Evolutionary conservation across 2,888 invertebrate genomes (phyloP).

Genomic region (Pherbina coryleti): DNA sequence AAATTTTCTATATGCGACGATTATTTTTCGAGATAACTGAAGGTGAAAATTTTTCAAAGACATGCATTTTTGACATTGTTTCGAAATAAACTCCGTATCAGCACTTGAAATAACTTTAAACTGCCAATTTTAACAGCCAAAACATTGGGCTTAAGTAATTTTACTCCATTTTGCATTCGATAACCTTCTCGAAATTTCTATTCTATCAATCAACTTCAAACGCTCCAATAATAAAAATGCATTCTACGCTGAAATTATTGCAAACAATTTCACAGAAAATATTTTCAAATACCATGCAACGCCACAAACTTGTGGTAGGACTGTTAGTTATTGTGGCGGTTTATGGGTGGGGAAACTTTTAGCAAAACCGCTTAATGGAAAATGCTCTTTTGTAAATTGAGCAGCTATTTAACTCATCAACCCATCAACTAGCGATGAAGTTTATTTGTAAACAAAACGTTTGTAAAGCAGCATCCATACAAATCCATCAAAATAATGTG

Average conservation of each 20-base stretch:
- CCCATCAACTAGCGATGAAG: conserved; percentile 13
- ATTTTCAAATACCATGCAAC: not conserved
- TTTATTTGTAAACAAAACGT: conserved; percentile 11
- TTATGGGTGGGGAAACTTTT: not conserved
- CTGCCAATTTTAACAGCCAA: too few species aligned
- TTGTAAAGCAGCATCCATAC: not conserved
- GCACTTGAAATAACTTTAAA: too few species aligned
- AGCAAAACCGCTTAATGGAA: conserved; percentile 25
- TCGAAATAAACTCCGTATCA: too few species aligned
- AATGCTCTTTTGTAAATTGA: conserved; percentile 10
- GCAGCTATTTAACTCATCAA: conserved; percentile 17
- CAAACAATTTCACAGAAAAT: not conserved
- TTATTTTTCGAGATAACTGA: too few species aligned
- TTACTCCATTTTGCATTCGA: too few species aligned
- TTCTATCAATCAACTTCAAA: too few species aligned
- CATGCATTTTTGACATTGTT: too few species aligned
- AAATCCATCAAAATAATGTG: not conserved
- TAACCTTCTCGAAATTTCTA: too few species aligned
- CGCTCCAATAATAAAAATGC: not conserved
- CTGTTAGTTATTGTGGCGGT: not conserved
- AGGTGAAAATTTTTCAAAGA: too few species aligned
- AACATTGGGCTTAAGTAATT: too few species aligned
- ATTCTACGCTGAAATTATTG: not conserved
- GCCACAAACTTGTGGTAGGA: not conserved
- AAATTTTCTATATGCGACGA: too few species aligned